Conservation (phyloP, 2,888 invertebrate genomes). For the Drosophila villosipedis region DNA sequence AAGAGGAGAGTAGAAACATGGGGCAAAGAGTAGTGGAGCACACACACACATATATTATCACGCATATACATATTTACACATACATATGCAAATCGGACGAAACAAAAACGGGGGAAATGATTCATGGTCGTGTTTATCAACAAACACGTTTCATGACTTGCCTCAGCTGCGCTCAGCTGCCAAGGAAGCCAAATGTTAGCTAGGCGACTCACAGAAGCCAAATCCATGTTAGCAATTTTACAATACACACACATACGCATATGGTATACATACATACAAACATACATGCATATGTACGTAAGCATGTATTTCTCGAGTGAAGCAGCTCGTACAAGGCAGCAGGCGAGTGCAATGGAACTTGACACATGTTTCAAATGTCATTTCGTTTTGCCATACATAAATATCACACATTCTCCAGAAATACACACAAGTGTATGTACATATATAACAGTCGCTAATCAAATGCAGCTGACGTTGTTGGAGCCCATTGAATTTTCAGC, state of each 20-base stretch:
- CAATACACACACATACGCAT: constrained; percentile 15
- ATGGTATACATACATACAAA: constrained; percentile 4
- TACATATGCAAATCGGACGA: constrained; percentile 71
- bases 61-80: neutral
- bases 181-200: constrained; percentile 67
- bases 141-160: constrained; percentile 75
- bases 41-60: neutral
- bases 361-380: constrained; percentile 79
- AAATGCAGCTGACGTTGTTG: constrained; percentile 72
- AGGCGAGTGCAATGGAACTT: constrained; percentile 74
- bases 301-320: constrained; percentile 22
- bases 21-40: constrained; percentile 11
- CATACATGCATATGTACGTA: constrained; percentile 7
- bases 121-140: constrained; percentile 80
- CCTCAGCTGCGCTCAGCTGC: constrained; percentile 53
- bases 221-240: constrained; percentile 46
- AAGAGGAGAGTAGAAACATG: constrained; percentile 47
- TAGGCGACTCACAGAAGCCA: constrained; percentile 50
- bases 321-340: constrained; percentile 16
- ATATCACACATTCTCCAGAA: constrained; percentile 22
- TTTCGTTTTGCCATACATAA: constrained; percentile 48
- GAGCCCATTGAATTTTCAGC: constrained; percentile 24
- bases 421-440: constrained; percentile 7
- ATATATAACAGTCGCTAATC: constrained; percentile 62
- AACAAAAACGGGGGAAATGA: constrained; percentile 67